phyloP scores from a whole-genome alignment of 2,797 vertebrate species.

The Agapornis canus region DNA sequence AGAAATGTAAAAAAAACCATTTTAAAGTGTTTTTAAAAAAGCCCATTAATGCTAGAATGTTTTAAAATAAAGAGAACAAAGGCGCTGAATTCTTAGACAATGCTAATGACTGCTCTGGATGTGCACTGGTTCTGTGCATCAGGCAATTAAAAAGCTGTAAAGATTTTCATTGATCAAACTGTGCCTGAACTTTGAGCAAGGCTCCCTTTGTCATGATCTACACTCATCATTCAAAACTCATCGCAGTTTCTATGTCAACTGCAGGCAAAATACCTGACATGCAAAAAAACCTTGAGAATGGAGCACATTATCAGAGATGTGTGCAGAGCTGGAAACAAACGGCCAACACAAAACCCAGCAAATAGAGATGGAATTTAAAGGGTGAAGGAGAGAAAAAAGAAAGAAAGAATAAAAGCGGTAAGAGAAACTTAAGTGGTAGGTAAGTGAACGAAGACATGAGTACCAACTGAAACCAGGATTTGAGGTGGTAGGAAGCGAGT shows the following conservation, averaged over 20 bases:
- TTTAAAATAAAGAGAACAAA: background rate
- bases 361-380: background rate
- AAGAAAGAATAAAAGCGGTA: background rate
- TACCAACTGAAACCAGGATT: background rate
- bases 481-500: background rate
- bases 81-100: background rate
- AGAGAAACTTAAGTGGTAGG: background rate
- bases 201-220: background rate
- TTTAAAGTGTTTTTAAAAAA: background rate
- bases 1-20: background rate
- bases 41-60: background rate
- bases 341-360: background rate
- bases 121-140: background rate
- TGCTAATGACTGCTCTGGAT: background rate
- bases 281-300: background rate
- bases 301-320: background rate
- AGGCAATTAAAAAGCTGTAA: background rate
- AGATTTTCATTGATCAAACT: background rate
- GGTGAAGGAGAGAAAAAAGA: background rate
- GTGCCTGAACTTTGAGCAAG: background rate
- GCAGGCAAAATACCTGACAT: background rate
- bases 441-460: background rate
- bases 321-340: background rate
- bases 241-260: background rate
- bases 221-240: background rate